Conservation (phyloP, 2,797 vertebrate species). For the Sparidentex hasta region DNA sequence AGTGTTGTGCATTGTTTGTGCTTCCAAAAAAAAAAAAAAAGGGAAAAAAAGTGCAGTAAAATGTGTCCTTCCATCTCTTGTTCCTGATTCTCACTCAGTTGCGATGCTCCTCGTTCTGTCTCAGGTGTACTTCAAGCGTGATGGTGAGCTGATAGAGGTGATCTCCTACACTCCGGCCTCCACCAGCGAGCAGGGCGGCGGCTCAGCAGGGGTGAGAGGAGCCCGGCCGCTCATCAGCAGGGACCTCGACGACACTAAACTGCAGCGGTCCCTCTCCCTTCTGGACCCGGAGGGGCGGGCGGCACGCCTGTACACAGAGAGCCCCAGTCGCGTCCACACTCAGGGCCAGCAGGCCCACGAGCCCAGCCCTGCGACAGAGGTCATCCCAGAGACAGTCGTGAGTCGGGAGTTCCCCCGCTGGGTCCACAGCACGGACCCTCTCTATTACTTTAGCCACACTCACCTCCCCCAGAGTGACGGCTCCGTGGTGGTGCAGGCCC, state of each 20-base stretch:
- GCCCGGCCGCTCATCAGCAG: slow-evolving; percentile 91
- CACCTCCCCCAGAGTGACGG: slow-evolving; percentile 93
- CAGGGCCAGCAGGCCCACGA: slow-evolving; percentile 82
- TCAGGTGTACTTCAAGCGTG: slow-evolving; percentile 97
- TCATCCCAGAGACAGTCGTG: slow-evolving; percentile 95
- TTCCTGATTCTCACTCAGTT: slow-evolving; percentile 2
- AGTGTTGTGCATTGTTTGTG: neutral
- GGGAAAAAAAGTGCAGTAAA: neutral
- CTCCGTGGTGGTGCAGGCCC: slow-evolving; percentile 94
- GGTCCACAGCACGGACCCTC: slow-evolving; percentile 93
- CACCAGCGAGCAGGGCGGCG: slow-evolving; percentile 72
- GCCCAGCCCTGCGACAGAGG: slow-evolving; percentile 89
- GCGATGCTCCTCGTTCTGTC: slow-evolving; percentile 5
- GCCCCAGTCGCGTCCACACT: slow-evolving; percentile 79
- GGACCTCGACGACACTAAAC: slow-evolving; percentile 95
- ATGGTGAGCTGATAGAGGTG: slow-evolving; percentile 94
- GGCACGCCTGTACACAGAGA: slow-evolving; percentile 83
- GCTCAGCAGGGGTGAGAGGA: slow-evolving; percentile 84
- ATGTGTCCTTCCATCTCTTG: slow-evolving; percentile 6
- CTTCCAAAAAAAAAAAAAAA: slow-evolving; percentile 2
- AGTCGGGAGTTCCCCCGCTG: slow-evolving; percentile 97
- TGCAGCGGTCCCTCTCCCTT: slow-evolving; percentile 92
- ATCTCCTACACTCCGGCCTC: slow-evolving; percentile 90
- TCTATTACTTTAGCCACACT: slow-evolving; percentile 94
- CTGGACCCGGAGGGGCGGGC: slow-evolving; percentile 86